Evolutionary conservation across 2,113 vertebrate genomes (phyloP).

Genomic region (Alligator sinensis): DNA sequence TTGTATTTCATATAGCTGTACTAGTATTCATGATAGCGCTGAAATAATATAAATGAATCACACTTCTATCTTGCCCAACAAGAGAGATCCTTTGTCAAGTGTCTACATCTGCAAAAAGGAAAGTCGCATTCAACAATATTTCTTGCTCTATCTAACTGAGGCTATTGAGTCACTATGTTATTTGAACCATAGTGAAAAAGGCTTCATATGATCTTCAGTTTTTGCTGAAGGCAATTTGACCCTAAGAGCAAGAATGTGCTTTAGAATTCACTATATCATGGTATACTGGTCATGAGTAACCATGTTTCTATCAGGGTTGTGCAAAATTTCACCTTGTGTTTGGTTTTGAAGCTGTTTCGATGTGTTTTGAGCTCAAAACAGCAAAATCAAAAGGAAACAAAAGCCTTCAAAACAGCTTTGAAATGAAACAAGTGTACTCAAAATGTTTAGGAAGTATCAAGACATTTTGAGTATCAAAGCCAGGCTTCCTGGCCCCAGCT

Average conservation of each 20-base stretch:
- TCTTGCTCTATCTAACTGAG: not conserved
- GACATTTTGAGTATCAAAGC: too few species aligned
- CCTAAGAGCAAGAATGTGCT: fast-evolving
- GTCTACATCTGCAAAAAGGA: not conserved
- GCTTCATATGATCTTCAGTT: fast-evolving
- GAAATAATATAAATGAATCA: fast-evolving
- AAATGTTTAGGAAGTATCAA: too few species aligned
- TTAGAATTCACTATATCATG: not conserved
- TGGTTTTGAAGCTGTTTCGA: too few species aligned
- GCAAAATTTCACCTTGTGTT: too few species aligned
- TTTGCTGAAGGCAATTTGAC: not conserved
- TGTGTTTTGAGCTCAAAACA: too few species aligned
- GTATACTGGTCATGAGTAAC: not conserved
- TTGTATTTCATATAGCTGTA: not conserved
- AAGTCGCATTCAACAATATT: not conserved
- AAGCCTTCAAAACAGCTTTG: too few species aligned
- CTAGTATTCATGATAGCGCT: fast-evolving
- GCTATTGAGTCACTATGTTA: not conserved
- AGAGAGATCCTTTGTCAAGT: not conserved
- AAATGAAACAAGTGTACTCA: too few species aligned
- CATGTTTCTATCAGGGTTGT: not conserved
- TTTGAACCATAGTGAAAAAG: not conserved
- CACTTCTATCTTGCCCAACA: not conserved
- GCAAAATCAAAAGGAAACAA: too few species aligned
- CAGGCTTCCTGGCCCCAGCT: too few species aligned